Conservation (phyloP, 2,113 vertebrate genomes). For the Nicator chloris region DNA sequence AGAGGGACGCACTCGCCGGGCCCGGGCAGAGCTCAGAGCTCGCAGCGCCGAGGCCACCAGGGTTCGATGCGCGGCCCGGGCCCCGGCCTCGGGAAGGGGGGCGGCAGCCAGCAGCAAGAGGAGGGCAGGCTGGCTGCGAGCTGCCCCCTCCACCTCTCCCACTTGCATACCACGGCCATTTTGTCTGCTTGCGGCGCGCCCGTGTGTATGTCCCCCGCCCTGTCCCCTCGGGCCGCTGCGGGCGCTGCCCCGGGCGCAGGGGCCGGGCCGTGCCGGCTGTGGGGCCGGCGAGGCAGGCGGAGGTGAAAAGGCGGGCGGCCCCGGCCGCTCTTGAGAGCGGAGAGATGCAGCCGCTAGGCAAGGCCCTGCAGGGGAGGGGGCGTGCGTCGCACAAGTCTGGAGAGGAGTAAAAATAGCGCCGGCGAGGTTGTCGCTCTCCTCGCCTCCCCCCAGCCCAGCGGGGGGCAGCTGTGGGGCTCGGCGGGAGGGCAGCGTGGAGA, state of each 20-base stretch:
- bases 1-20: background rate
- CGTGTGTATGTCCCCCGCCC: background rate
- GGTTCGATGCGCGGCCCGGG: background rate
- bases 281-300: background rate
- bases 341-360: slow-evolving; percentile 1
- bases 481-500: background rate
- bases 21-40: background rate
- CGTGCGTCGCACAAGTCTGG: slow-evolving; percentile 8
- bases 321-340: background rate
- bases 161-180: slow-evolving; percentile 33
- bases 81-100: background rate
- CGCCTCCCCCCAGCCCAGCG: background rate
- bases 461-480: background rate
- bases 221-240: background rate
- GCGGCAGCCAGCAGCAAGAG: background rate
- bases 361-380: slow-evolving; percentile 38
- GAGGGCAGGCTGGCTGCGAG: background rate
- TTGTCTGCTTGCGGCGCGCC: slow-evolving; percentile 5
- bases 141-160: slow-evolving; percentile 1
- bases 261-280: background rate
- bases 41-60: background rate
- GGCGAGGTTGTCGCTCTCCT: background rate
- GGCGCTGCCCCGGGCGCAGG: background rate
- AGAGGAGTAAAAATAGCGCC: background rate
- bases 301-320: background rate